Evolutionary conservation across 2,888 invertebrate species (phyloP).

Genomic region (Thereva unica): DNA sequence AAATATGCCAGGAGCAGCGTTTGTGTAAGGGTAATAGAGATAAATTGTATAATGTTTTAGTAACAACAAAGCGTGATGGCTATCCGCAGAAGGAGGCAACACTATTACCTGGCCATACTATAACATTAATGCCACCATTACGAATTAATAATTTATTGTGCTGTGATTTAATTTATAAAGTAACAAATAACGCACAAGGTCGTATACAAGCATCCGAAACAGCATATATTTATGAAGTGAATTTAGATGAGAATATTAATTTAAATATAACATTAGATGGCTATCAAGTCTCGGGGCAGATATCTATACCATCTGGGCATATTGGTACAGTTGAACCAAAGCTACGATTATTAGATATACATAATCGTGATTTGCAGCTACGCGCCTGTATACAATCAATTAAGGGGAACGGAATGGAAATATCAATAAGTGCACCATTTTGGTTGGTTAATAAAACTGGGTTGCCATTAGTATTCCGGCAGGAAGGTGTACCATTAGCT

Average conservation of each 20-base stretch:
- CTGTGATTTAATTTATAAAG: constrained; percentile 71
- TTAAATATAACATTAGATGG: constrained; percentile 81
- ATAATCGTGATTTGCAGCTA: constrained; percentile 74
- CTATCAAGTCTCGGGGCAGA: constrained; percentile 72
- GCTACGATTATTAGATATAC: constrained; percentile 75
- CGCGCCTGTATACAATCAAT: constrained; percentile 67
- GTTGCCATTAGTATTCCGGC: constrained; percentile 91
- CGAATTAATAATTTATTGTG: constrained; percentile 87
- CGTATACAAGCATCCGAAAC: constrained; percentile 59
- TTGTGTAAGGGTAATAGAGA: constrained; percentile 51
- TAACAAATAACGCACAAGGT: constrained; percentile 52
- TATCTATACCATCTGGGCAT: constrained; percentile 61
- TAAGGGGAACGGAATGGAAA: constrained; percentile 68
- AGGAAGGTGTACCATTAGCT: constrained; percentile 77
- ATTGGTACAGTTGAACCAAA: constrained; percentile 66
- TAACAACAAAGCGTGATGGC: constrained; percentile 70
- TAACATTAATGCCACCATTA: constrained; percentile 82
- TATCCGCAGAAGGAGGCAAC: constrained; percentile 68
- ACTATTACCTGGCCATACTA: constrained; percentile 78
- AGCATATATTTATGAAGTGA: constrained; percentile 63
- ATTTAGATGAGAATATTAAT: constrained; percentile 65
- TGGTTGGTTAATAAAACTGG: constrained; percentile 98
- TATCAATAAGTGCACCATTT: constrained; percentile 80
- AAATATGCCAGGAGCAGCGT: constrained; percentile 47
- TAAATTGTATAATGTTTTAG: constrained; percentile 51